A percentile compares a stretch with the other conserved stretches of the same genome.
Evolutionary conservation across 1,140 invertebrate genomes (phyloP).

Genomic region (Camponotus floridanus): DNA sequence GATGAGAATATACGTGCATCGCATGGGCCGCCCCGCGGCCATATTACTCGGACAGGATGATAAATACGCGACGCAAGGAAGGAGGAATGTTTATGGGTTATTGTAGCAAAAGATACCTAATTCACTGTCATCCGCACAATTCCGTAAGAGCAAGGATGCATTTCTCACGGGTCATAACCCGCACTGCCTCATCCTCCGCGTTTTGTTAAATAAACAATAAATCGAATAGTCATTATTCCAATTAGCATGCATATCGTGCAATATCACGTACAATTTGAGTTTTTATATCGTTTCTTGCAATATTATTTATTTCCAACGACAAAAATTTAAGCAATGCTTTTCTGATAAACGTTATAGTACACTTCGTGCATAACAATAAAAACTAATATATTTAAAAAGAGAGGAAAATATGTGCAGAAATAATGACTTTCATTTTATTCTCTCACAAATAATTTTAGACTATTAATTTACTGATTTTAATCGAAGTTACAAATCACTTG

Average conservation of each 20-base stretch:
- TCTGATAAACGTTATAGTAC: neutral
- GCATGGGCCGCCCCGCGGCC: slow-evolving; percentile 18
- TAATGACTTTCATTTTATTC: neutral
- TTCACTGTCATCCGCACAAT: slow-evolving; percentile 64
- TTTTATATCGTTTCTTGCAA: neutral
- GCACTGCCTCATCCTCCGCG: neutral
- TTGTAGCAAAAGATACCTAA: slow-evolving; percentile 70
- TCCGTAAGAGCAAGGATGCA: slow-evolving; percentile 27
- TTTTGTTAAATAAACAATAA: slow-evolving; percentile 13
- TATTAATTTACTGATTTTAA: neutral
- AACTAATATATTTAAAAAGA: neutral
- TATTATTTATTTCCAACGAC: neutral
- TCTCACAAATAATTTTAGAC: neutral
- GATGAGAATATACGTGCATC: slow-evolving; percentile 57
- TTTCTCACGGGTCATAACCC: slow-evolving; percentile 54
- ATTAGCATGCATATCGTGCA: neutral
- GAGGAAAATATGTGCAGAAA: neutral
- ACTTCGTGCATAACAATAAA: neutral
- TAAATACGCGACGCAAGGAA: slow-evolving; percentile 47
- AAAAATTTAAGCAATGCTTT: neutral
- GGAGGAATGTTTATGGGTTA: slow-evolving; percentile 62
- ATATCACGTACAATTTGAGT: neutral
- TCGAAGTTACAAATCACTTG: neutral
- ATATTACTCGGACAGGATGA: slow-evolving; percentile 61
- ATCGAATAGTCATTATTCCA: neutral